Percentiles rank a stretch among this genome's conserved stretches.
Conservation (phyloP, 2,888 invertebrate genomes). For the Scaeva pyrastri region DNA sequence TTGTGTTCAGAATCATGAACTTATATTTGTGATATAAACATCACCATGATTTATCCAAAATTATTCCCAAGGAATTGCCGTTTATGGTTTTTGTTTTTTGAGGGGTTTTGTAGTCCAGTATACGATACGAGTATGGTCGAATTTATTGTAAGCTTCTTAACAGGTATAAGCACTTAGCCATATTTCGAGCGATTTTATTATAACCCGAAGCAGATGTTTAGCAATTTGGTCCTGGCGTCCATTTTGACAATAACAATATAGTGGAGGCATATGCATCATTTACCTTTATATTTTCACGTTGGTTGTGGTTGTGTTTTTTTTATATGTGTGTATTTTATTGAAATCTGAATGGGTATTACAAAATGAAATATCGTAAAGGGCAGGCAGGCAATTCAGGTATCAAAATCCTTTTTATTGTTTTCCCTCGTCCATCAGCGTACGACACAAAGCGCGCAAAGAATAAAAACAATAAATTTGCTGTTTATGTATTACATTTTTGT, state of each 20-base stretch:
- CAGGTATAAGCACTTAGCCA: constrained; percentile 22
- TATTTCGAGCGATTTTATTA: constrained; percentile 32
- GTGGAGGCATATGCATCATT: constrained; percentile 31
- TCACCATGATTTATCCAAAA: constrained; percentile 33
- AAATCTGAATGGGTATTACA: not conserved
- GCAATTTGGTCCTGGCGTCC: constrained; percentile 17
- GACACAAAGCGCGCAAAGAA: not conserved
- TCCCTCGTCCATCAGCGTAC: constrained; percentile 2
- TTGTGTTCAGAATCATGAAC: not conserved
- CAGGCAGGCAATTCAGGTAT: constrained; percentile 41
- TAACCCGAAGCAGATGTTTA: not conserved
- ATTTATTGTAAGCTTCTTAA: constrained; percentile 45
- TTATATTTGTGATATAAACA: not conserved
- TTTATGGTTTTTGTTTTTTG: constrained; percentile 20
- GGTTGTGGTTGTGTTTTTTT: too few species aligned
- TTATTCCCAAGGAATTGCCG: not conserved
- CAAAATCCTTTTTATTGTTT: constrained; percentile 54
- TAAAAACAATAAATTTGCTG: constrained; percentile 15
- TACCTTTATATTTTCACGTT: too few species aligned
- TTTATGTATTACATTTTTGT: not conserved
- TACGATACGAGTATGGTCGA: constrained; percentile 28
- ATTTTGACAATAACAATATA: constrained; percentile 32
- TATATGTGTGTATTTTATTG: constrained; percentile 10
- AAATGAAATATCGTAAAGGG: constrained; percentile 51
- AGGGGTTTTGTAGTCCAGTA: constrained; percentile 24